These are phyloP conservation scores for Oscheius sp. DNA, from an alignment of 2,888 invertebrate genomes.

Conservation along the genomic window DNA sequence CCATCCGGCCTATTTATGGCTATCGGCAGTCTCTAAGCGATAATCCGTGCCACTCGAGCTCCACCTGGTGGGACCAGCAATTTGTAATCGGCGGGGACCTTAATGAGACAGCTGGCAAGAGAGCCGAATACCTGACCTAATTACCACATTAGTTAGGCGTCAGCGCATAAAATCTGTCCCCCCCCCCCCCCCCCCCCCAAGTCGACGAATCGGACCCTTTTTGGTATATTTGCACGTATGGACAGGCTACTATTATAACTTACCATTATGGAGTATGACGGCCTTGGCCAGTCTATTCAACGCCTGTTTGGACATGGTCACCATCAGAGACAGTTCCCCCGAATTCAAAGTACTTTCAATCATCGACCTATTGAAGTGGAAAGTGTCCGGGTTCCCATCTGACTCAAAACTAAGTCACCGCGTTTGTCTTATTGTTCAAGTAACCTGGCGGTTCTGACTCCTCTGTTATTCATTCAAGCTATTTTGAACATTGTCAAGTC, in stretches of 20 bases:
- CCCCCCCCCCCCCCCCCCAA: neutral
- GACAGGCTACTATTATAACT: conserved; percentile 20
- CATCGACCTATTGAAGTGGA: neutral
- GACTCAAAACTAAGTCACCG: no score
- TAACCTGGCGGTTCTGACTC: no score
- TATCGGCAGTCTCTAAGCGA: neutral
- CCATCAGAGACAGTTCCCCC: neutral
- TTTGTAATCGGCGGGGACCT: neutral
- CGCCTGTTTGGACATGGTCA: conserved; percentile 29
- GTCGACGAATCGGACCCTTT: neutral
- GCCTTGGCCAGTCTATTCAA: conserved; percentile 26
- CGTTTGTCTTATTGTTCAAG: no score
- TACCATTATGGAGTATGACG: conserved; percentile 26
- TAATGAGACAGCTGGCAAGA: conserved; percentile 21
- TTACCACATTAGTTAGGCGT: neutral
- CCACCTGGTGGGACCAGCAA: conserved; percentile 14
- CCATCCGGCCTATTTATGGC: neutral
- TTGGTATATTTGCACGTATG: conserved; percentile 3
- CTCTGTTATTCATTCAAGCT: no score
- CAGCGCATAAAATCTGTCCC: neutral
- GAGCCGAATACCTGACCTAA: neutral
- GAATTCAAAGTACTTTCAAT: conserved; percentile 16
- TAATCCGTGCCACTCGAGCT: neutral
- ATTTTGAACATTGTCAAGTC: no score
- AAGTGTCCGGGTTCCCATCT: no score